These are phyloP conservation scores for Drosophila willistoni DNA, from an alignment of 1,140 invertebrate genomes.

Conservation along the genomic window DNA sequence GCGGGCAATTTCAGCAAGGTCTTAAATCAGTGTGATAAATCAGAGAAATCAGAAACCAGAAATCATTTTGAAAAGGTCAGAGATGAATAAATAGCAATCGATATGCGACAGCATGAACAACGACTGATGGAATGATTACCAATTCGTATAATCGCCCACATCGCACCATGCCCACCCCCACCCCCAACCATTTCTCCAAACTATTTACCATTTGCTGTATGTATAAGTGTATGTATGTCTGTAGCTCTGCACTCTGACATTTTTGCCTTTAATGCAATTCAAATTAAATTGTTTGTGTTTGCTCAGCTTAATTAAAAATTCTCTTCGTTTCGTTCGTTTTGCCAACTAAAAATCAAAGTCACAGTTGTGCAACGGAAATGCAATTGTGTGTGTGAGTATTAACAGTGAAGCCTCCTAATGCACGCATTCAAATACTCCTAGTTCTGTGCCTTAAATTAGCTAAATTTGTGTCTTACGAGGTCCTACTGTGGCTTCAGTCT, in stretches of 20 bases:
- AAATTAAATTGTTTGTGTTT: slow-evolving; percentile 34
- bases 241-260: slow-evolving; percentile 30
- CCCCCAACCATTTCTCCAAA: background rate
- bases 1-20: too few species aligned
- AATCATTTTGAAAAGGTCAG: background rate
- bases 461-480: background rate
- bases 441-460: background rate
- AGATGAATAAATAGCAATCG: background rate
- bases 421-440: background rate
- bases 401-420: background rate
- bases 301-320: slow-evolving; percentile 60
- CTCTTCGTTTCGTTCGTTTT: slow-evolving; percentile 12
- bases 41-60: too few species aligned
- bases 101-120: background rate
- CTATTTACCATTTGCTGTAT: too few species aligned
- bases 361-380: too few species aligned
- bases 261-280: slow-evolving; percentile 34
- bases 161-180: background rate
- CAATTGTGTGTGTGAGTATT: too few species aligned
- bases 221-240: background rate
- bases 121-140: background rate
- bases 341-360: background rate
- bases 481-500: background rate
- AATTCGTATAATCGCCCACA: background rate
- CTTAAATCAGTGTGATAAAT: too few species aligned